Evolutionary conservation across 1,140 invertebrate species (phyloP).

Genomic region (Nasonia vitripennis): DNA sequence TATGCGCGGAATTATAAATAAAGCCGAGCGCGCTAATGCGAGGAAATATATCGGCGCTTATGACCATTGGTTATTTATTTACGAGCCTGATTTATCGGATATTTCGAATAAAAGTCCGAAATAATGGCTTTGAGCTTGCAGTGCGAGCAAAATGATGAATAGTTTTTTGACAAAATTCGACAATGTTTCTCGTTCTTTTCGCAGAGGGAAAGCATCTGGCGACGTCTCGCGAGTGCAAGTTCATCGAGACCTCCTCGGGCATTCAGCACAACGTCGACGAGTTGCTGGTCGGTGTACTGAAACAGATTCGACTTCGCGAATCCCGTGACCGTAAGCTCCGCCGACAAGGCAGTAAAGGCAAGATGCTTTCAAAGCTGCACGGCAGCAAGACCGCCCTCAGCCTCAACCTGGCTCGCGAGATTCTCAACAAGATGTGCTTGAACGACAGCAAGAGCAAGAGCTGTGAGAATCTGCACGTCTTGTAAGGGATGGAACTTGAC

Average conservation of each 20-base stretch:
- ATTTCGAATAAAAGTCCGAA: too few species aligned
- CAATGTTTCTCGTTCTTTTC: constrained; percentile 54
- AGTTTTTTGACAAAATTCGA: too few species aligned
- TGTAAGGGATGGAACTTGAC: constrained; percentile 76
- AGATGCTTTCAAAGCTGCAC: constrained; percentile 78
- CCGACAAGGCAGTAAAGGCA: constrained; percentile 72
- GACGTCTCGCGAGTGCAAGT: constrained; percentile 91
- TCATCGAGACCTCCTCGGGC: constrained; percentile 93
- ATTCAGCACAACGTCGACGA: constrained; percentile 95
- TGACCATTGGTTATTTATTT: too few species aligned
- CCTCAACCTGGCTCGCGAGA: constrained; percentile 84
- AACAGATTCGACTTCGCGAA: constrained; percentile 87
- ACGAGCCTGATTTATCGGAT: too few species aligned
- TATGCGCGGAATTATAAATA: too few species aligned
- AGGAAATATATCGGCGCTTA: too few species aligned
- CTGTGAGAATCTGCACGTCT: constrained; percentile 92
- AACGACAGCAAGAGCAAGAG: constrained; percentile 92
- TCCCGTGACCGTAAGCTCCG: constrained; percentile 80
- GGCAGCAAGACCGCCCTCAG: constrained; percentile 83
- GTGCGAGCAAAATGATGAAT: too few species aligned
- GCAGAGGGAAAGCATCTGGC: constrained; percentile 92
- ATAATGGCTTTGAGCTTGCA: too few species aligned
- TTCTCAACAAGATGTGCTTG: constrained; percentile 90
- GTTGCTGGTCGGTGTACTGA: constrained; percentile 89
- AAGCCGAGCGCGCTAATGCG: too few species aligned